A percentile compares a stretch with the other conserved stretches of the same genome.
phyloP scores from a whole-genome alignment of 2,797 vertebrate genomes.

The Pipistrellus pipistrellus region DNA sequence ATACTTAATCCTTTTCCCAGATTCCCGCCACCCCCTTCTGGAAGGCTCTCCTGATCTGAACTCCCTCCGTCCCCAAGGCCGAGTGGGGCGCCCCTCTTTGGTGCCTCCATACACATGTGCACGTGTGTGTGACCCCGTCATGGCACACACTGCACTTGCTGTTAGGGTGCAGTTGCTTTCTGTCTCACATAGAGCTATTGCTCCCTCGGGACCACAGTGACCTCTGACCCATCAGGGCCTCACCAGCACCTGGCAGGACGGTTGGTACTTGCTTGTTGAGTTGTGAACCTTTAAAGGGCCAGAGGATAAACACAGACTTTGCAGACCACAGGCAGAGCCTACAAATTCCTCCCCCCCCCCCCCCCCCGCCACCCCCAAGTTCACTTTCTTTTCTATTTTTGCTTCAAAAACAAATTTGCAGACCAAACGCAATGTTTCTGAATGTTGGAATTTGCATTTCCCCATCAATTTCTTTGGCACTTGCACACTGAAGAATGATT shows the following conservation, averaged over 20 bases:
- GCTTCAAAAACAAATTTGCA: too few relatives aligned
- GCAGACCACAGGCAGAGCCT: neutral
- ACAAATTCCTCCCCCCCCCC: neutral
- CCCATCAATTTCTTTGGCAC: too few relatives aligned
- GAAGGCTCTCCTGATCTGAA: neutral
- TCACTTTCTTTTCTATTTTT: too few relatives aligned
- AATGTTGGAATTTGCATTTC: too few relatives aligned
- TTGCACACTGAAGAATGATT: too few relatives aligned
- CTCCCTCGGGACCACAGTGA: neutral
- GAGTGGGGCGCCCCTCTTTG: neutral
- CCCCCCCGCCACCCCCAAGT: neutral
- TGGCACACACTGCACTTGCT: neutral
- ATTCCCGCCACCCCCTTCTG: neutral
- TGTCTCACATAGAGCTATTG: rapidly evolving
- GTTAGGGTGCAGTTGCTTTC: neutral
- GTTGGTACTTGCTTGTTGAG: neutral
- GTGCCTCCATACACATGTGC: neutral
- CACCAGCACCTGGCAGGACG: neutral
- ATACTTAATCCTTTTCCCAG: neutral
- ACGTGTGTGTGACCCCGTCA: neutral
- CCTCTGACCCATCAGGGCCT: rapidly evolving
- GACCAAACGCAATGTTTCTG: too few relatives aligned
- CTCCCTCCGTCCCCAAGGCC: neutral
- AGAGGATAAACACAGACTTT: neutral
- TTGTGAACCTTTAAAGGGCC: neutral